Conservation (phyloP, 2,797 vertebrate genomes). For the Centropyge bicolor region DNA sequence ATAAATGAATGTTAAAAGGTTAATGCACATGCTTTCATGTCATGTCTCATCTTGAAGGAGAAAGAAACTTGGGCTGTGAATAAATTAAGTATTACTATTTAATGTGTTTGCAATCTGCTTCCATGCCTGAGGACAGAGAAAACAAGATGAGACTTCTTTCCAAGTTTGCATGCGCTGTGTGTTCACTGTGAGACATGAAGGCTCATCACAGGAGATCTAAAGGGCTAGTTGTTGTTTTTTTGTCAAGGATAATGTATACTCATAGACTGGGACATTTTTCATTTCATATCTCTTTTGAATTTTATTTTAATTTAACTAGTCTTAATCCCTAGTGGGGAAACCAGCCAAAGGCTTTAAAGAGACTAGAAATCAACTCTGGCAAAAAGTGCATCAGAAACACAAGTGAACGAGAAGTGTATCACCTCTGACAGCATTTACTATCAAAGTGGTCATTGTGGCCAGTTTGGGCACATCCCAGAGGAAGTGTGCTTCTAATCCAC, state of each 20-base stretch:
- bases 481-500: constrained; percentile 52
- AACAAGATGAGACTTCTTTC: constrained; percentile 49
- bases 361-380: constrained; percentile 8
- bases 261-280: constrained; percentile 7
- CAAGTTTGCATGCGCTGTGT: constrained; percentile 38
- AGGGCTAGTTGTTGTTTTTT: constrained; percentile 10
- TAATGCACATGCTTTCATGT: constrained; percentile 21
- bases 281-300: constrained; percentile 1
- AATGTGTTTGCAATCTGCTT: constrained; percentile 79
- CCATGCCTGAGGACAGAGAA: constrained; percentile 72
- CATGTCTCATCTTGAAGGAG: constrained; percentile 28
- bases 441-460: constrained; percentile 42
- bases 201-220: constrained; percentile 31
- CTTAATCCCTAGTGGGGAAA: constrained; percentile 14
- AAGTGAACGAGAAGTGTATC: constrained; percentile 3
- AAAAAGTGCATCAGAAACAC: constrained; percentile 16
- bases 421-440: constrained; percentile 29
- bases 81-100: constrained; percentile 74
- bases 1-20: constrained; percentile 1
- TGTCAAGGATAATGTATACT: not conserved
- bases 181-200: constrained; percentile 23
- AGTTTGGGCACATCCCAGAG: constrained; percentile 50
- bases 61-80: constrained; percentile 62
- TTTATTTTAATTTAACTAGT: constrained; percentile 17
- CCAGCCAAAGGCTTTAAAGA: not conserved